Percentiles rank a stretch among this genome's conserved stretches.
phyloP scores from a whole-genome alignment of 2,888 invertebrate genomes.

The Flabesymbios commensalis region DNA sequence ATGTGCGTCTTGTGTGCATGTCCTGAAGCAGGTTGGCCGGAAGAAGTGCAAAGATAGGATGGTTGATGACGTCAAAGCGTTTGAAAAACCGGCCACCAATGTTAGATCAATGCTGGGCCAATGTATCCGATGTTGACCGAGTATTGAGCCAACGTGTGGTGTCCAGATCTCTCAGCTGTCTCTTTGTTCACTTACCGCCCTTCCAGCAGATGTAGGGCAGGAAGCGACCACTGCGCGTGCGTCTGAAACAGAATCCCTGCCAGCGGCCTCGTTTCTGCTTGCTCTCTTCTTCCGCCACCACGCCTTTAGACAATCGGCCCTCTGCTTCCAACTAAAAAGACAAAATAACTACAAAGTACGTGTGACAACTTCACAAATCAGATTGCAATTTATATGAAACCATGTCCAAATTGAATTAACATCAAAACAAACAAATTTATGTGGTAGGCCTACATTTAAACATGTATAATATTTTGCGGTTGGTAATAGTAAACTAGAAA shows the following conservation, averaged over 20 bases:
- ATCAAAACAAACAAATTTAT: background rate
- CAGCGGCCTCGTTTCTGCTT: slow-evolving; percentile 35
- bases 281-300: slow-evolving; percentile 9
- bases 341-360: background rate
- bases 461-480: background rate
- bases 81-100: too few species aligned
- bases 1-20: too few species aligned
- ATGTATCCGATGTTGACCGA: too few species aligned
- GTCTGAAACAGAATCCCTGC: slow-evolving; percentile 41
- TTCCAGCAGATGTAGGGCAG: slow-evolving; percentile 43
- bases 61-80: too few species aligned
- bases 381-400: background rate
- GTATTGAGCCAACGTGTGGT: too few species aligned
- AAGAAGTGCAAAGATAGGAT: too few species aligned
- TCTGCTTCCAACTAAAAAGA: slow-evolving; percentile 28
- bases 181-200: slow-evolving; percentile 23
- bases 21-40: too few species aligned
- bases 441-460: background rate
- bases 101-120: too few species aligned
- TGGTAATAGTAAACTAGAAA: too few species aligned
- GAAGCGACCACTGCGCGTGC: slow-evolving; percentile 35
- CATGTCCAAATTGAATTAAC: background rate
- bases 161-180: too few species aligned
- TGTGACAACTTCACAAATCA: background rate
- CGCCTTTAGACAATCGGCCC: slow-evolving; percentile 19